phyloP scores from a whole-genome alignment of 1,140 invertebrate species.

The Mycetomoellerius zeteki region DNA sequence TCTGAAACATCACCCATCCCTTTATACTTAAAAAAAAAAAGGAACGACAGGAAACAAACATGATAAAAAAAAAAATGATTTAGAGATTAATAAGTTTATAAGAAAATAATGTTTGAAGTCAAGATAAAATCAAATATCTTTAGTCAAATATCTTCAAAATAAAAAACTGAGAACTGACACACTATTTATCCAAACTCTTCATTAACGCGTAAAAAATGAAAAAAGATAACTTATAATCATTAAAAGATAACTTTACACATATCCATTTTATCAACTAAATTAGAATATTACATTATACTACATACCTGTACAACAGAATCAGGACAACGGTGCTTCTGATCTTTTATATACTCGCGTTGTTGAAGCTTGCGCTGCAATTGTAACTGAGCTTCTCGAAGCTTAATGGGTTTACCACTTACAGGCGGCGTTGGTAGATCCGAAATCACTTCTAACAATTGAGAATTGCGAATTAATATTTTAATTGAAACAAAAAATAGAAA shows the following conservation, averaged over 20 bases:
- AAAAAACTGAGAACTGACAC: neutral
- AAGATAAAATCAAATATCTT: too few species aligned
- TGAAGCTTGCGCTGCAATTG: conserved; percentile 90
- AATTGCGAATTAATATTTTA: neutral
- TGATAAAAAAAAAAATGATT: neutral
- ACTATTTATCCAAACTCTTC: neutral
- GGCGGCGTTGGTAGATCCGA: conserved; percentile 82
- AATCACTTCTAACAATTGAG: conserved; percentile 77
- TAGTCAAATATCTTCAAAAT: neutral
- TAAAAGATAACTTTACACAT: neutral
- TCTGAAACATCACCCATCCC: too few species aligned
- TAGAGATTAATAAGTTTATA: neutral
- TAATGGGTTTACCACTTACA: conserved; percentile 82
- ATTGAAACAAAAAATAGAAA: neutral
- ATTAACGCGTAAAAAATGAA: neutral
- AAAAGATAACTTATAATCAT: too few species aligned
- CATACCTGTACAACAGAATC: conserved; percentile 76
- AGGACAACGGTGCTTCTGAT: conserved; percentile 88
- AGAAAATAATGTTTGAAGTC: too few species aligned
- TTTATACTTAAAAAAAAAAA: too few species aligned
- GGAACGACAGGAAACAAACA: too few species aligned
- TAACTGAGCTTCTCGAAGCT: conserved; percentile 89
- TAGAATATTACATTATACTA: neutral
- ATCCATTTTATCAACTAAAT: neutral
- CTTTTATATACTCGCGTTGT: conserved; percentile 90